Percentiles rank a stretch among this genome's conserved stretches.
phyloP scores from a whole-genome alignment of 2,888 invertebrate genomes.

The Andrena bucephala region DNA sequence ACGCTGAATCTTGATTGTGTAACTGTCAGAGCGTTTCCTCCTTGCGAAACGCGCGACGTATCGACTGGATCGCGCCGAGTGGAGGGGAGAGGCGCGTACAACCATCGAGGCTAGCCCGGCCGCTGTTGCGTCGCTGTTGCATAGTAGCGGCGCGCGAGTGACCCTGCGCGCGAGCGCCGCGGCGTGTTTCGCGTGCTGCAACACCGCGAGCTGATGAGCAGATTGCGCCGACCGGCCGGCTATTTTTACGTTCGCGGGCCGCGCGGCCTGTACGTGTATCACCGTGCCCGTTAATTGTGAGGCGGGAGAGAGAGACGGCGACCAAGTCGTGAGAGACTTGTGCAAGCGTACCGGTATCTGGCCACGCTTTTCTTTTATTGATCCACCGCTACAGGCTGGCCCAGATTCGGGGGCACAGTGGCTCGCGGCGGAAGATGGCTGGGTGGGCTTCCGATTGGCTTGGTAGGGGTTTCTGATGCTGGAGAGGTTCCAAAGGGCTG shows the following conservation, averaged over 20 bases:
- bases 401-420: slow-evolving; percentile 7
- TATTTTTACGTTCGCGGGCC: slow-evolving; percentile 18
- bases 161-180: not conserved
- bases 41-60: slow-evolving; percentile 58
- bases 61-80: slow-evolving; percentile 35
- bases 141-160: slow-evolving; percentile 21
- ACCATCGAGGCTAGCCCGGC: slow-evolving; percentile 16
- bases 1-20: slow-evolving; percentile 69
- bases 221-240: slow-evolving; percentile 6
- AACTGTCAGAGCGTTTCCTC: slow-evolving; percentile 69
- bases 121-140: not conserved
- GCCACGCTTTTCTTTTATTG: slow-evolving; percentile 20
- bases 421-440: not conserved
- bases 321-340: slow-evolving; percentile 34
- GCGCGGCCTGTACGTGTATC: not conserved
- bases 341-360: slow-evolving; percentile 20
- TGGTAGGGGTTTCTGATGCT: too few species aligned
- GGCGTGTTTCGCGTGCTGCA: slow-evolving; percentile 31
- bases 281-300: slow-evolving; percentile 21
- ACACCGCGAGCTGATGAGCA: slow-evolving; percentile 14
- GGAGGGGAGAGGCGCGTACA: slow-evolving; percentile 2
- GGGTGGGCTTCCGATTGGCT: too few species aligned
- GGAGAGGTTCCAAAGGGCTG: too few species aligned
- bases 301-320: not conserved
- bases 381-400: slow-evolving; percentile 31